phyloP scores from a whole-genome alignment of 2,113 vertebrate genomes.

The Oryzias javanicus region DNA sequence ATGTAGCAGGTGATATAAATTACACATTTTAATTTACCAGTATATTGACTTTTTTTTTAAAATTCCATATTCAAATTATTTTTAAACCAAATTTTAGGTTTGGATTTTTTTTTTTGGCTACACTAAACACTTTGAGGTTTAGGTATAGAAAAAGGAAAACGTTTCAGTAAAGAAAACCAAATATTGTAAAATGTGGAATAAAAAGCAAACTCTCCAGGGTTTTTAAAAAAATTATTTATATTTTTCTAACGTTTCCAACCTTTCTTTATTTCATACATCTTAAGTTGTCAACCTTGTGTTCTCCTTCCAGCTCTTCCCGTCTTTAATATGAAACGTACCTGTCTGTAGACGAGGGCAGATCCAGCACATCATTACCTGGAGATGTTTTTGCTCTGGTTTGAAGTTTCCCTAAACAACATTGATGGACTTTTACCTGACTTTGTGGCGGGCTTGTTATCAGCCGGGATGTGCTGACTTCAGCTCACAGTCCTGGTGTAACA shows the following conservation, averaged over 20 bases:
- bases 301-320: neutral
- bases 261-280: constrained; percentile 10
- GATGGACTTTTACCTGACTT: constrained; percentile 69
- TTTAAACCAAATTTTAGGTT: no score
- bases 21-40: no score
- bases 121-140: no score
- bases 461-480: constrained; percentile 56
- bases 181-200: constrained; percentile 22
- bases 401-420: constrained; percentile 51
- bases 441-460: constrained; percentile 52
- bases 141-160: no score
- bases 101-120: no score
- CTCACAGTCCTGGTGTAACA: constrained; percentile 31
- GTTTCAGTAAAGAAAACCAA: constrained; percentile 7
- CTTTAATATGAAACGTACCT: constrained; percentile 7
- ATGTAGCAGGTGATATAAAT: no score
- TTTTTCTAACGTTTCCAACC: neutral
- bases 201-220: constrained; percentile 7
- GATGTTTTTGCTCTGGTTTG: constrained; percentile 22
- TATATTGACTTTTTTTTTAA: no score
- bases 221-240: neutral
- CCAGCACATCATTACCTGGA: constrained; percentile 25
- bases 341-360: constrained; percentile 21
- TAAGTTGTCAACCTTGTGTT: constrained; percentile 9
- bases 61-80: no score